Evolutionary conservation across 2,888 invertebrate species (phyloP).

Genomic region (Epinotia brunnichana): DNA sequence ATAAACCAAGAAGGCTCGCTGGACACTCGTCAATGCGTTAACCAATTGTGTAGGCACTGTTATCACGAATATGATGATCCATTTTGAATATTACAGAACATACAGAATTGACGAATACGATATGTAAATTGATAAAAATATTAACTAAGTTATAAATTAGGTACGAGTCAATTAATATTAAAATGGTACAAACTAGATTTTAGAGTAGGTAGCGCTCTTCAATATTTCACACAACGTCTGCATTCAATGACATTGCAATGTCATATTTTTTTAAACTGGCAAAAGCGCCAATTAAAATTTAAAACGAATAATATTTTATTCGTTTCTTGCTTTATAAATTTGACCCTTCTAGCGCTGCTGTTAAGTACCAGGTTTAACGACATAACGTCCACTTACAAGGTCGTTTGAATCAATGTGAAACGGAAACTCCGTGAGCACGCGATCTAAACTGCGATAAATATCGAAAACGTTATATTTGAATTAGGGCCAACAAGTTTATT

Average conservation of each 20-base stretch:
- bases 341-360: slow-evolving; percentile 15
- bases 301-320: slow-evolving; percentile 17
- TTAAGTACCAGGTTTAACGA: slow-evolving; percentile 14
- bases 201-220: not conserved
- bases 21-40: not conserved
- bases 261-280: slow-evolving; percentile 19
- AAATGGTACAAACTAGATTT: not conserved
- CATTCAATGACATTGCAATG: slow-evolving; percentile 14
- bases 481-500: not conserved
- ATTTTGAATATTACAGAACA: not conserved
- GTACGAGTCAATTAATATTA: not conserved
- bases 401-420: slow-evolving; percentile 30
- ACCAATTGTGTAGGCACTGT: not conserved
- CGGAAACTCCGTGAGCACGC: slow-evolving; percentile 31
- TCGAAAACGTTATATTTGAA: slow-evolving; percentile 3
- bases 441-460: slow-evolving; percentile 14
- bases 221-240: slow-evolving; percentile 37
- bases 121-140: not conserved
- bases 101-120: not conserved
- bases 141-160: too few relatives aligned
- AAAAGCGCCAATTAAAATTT: slow-evolving; percentile 29
- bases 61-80: too few relatives aligned
- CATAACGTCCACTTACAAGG: slow-evolving; percentile 26
- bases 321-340: slow-evolving; percentile 26
- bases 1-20: not conserved